Evolutionary conservation across 2,113 vertebrate genomes (phyloP).

Genomic region (Sinocyclocheilus anophthalmus): DNA sequence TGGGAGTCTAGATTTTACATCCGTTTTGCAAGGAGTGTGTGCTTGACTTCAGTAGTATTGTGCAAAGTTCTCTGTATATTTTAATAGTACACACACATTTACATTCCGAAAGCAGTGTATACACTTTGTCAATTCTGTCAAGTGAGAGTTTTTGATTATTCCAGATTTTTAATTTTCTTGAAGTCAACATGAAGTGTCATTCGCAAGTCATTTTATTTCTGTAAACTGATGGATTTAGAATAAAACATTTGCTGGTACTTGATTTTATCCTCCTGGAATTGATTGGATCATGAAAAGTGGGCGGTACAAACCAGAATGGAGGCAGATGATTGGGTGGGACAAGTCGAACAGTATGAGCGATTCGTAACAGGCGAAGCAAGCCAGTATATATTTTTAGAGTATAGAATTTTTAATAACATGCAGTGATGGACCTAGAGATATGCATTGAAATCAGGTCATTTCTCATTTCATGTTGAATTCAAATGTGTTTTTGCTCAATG

Average conservation of each 20-base stretch:
- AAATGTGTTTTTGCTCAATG: not conserved
- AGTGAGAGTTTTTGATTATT: not conserved
- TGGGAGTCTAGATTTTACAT: too few species aligned
- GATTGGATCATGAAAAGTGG: not conserved
- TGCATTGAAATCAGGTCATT: not conserved
- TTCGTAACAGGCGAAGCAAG: not conserved
- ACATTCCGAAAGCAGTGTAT: not conserved
- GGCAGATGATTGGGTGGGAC: not conserved
- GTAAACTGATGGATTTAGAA: not conserved
- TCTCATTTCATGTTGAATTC: not conserved
- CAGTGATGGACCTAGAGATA: not conserved
- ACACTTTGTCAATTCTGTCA: not conserved
- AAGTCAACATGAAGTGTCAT: not conserved
- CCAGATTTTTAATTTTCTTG: not conserved
- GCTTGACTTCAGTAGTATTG: slow-evolving; percentile 5
- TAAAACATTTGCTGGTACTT: not conserved
- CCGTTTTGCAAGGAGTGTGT: not conserved
- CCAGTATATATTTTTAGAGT: not conserved
- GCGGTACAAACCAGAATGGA: not conserved
- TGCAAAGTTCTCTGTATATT: not conserved
- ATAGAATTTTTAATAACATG: not conserved
- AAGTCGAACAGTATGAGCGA: not conserved
- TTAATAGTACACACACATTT: not conserved
- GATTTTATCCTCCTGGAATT: not conserved
- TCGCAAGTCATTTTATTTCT: not conserved